Evolutionary conservation across 2,113 vertebrate species (phyloP).

Genomic region (Alethe diademata): DNA sequence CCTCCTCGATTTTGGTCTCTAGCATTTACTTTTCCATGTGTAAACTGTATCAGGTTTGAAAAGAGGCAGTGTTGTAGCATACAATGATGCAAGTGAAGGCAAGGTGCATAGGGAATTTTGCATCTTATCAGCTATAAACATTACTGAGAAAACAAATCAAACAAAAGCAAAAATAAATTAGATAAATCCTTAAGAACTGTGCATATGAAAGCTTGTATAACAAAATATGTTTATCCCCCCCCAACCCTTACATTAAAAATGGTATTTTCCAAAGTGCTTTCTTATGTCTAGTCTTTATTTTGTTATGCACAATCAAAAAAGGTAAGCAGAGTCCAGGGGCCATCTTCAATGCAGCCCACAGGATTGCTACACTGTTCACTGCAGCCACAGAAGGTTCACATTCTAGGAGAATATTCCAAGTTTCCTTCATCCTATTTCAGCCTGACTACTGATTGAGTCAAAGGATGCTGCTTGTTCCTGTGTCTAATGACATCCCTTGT

Average conservation of each 20-base stretch:
- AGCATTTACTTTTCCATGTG: background rate
- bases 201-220: background rate
- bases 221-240: background rate
- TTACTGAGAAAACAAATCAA: background rate
- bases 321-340: background rate
- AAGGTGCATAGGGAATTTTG: background rate
- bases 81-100: background rate
- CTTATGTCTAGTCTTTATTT: background rate
- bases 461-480: background rate
- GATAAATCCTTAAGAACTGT: background rate
- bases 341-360: background rate
- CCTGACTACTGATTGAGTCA: background rate
- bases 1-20: background rate
- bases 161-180: background rate
- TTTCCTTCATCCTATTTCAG: background rate
- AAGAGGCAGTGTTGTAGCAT: background rate
- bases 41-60: background rate
- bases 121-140: background rate
- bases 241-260: background rate
- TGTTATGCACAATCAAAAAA: background rate
- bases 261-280: background rate
- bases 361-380: background rate
- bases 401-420: background rate
- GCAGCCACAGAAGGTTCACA: background rate
- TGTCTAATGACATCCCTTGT: background rate